Base-by-base conservation (phyloP, 2,113 vertebrate genomes). In the Hassar affinis region DNA sequence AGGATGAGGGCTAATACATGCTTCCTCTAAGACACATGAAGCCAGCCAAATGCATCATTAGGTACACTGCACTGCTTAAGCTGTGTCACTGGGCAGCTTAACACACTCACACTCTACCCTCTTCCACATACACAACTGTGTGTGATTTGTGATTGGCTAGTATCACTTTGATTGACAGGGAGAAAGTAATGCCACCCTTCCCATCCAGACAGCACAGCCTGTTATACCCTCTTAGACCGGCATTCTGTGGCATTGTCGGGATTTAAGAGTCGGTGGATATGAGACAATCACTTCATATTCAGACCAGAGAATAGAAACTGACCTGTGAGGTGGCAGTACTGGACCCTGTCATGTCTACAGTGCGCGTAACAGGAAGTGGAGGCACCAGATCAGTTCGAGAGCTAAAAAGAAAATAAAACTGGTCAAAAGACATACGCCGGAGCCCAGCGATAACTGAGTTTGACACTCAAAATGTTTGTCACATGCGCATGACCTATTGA, bases 291-390 rank as follows among this genome's bases (percentile, higher is more conserved):
- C 35, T 2, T 64, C 61, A 64, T 64, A 64, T 66, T 66, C 62
- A n/a, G n/a, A n/a, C n/a, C n/a, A 74, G 6, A 27, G 47, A 51
- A 74, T 15, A 14, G 25, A 72, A 51, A 84, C 84, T 82, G 69
- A 89, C 88, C 88, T 89, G 87, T 68, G 84, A 62, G 54, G 87
- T 68, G 79, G 81, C 79, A 22, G 72, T 80, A 54, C 79, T 83
- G 52, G 86, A 84, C 38, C 86, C 87, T 1, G 69, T 38, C 27
- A 89, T 72, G 51, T 96, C 96, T 33, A 93, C 94, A 77, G 94
- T 95, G 42, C 93, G 93, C 9, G 95, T 97, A 88, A 96, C 94
- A 8, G 94, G 93, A 85, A 97, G 87, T 0, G 96, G 95, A 84
- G 96, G 95, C 35, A 97, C 94, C 18, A 97, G 92, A 72, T 96